These are phyloP conservation scores for Gymnorhina tibicen DNA, from an alignment of 2,113 vertebrate genomes.

Conservation along the genomic window DNA sequence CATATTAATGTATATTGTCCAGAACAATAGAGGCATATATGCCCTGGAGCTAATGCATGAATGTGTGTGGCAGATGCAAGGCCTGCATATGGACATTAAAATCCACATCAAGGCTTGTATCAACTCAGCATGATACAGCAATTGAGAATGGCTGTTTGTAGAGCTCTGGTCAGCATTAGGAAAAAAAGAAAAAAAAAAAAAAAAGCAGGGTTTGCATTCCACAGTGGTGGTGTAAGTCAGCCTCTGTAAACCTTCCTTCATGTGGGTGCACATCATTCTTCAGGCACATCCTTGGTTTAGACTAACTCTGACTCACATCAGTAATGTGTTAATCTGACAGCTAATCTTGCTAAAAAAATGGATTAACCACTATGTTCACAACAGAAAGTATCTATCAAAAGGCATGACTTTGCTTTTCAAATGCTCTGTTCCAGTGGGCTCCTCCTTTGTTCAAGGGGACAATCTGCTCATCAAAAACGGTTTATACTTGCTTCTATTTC, in stretches of 20 bases:
- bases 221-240: background rate
- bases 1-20: background rate
- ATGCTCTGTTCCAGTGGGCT: background rate
- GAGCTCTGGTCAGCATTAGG: conserved; percentile 50
- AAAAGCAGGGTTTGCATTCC: conserved; percentile 10
- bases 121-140: conserved; percentile 7
- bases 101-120: conserved; percentile 56
- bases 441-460: background rate
- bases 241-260: background rate
- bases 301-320: background rate
- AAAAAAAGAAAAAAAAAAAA: too few relatives aligned
- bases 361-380: background rate
- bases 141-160: background rate
- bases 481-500: background rate
- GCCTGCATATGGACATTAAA: background rate
- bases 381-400: background rate
- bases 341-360: conserved; percentile 35
- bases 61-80: conserved; percentile 39
- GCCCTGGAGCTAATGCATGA: background rate
- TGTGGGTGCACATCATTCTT: background rate
- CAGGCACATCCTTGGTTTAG: conserved; percentile 12
- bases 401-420: background rate
- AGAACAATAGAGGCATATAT: background rate
- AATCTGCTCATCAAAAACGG: background rate
- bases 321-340: conserved; percentile 46